Base-by-base conservation (phyloP, 1,140 invertebrate genomes). In the Chrysoperla carnea region DNA sequence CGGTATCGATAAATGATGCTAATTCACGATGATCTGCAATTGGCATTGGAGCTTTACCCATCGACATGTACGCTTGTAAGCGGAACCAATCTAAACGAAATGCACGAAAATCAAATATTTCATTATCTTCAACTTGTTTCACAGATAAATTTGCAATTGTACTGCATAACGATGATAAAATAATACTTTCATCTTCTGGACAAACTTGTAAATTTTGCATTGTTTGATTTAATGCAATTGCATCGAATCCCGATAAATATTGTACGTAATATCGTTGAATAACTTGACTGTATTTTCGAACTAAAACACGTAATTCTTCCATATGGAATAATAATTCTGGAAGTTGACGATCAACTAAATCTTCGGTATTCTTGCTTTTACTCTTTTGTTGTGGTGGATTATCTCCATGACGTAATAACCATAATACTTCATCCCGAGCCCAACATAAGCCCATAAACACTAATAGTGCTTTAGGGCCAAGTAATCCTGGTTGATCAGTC, bases 211-310 rank as follows among this genome's bases (percentile, higher is more conserved):
- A 58, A 63, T 78, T 84, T 60, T 93, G 89, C 58, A 96, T 89
- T 49, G 90, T 77, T 51, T 95, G 78, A 59, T 91, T 89, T 1
- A 98, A 61, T 44, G 84, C 79, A 14, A 91, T 83, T 29, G 92
- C 86, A 71, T 99, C 95, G 66, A 89, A 97, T 8, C 91, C 89
- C 28, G 84, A 80, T 29, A 99, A 66, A 70, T 93, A 98, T 63
- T 97, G 93, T 14, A 97, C 83, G 64, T 97, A 98, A 64, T 99
- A 99, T 45, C 92, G 70, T 61, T 98, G 92, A 66, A 99, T 85
- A 2, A 99, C 92, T 71, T 95, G 87, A 52, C 84, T 90, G 59
- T 96, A 94, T 59, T 95, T 95, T 42, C 88, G 72, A 6, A 95
- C 84, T 36, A 97, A 57, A 31, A 85, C 89, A 59, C 92, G 72